Conservation (phyloP, 2,888 invertebrate species). For the Fragum fragum region DNA sequence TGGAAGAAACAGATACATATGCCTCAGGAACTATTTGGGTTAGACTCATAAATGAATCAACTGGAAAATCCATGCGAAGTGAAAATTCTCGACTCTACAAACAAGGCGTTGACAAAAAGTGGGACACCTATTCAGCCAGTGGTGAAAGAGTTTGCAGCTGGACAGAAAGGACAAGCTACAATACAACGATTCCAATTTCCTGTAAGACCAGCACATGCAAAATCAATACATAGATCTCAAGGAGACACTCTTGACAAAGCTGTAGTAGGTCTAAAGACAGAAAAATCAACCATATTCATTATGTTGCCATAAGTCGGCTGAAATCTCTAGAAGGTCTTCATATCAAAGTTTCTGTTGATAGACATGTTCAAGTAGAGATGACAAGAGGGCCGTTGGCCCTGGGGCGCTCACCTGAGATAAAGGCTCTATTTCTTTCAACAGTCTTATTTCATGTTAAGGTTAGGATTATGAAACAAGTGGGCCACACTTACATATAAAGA, state of each 20-base stretch:
- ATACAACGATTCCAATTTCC: constrained; percentile 64
- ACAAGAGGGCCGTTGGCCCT: too few relatives aligned
- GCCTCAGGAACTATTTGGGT: constrained; percentile 52
- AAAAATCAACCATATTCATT: constrained; percentile 60
- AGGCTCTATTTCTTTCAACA: too few relatives aligned
- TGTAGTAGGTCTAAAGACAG: constrained; percentile 60
- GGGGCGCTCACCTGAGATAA: too few relatives aligned
- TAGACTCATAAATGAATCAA: constrained; percentile 41
- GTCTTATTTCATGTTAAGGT: too few relatives aligned
- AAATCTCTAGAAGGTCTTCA: constrained; percentile 49
- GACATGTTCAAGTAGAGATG: constrained; percentile 50
- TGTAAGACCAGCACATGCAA: constrained; percentile 54
- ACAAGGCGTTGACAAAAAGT: constrained; percentile 28
- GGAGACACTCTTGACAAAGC: constrained; percentile 55
- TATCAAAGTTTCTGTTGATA: constrained; percentile 47
- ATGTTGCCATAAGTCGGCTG: constrained; percentile 63
- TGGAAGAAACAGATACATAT: background rate
- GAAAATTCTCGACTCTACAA: constrained; percentile 37
- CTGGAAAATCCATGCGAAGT: constrained; percentile 34
- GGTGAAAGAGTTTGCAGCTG: constrained; percentile 44
- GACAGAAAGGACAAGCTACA: constrained; percentile 37
- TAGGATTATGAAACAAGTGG: too few relatives aligned
- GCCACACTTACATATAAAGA: too few relatives aligned
- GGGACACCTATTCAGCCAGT: constrained; percentile 55
- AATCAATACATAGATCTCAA: constrained; percentile 62